Evolutionary conservation across 1,140 invertebrate genomes (phyloP).

Genomic region (Rhagoletis pomonella): DNA sequence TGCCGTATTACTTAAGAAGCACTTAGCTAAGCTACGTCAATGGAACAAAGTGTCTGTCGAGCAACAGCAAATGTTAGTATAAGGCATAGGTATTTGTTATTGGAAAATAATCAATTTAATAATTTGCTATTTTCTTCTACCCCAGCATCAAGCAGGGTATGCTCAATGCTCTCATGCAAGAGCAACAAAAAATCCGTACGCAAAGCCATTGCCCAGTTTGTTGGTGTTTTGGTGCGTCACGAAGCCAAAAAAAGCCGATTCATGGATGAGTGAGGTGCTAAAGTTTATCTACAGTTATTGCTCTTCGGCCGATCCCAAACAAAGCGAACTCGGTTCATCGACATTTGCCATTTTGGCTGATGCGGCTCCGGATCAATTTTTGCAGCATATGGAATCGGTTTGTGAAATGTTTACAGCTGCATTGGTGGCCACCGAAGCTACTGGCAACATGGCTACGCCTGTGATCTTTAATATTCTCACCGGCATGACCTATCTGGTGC

Average conservation of each 20-base stretch:
- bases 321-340: constrained; percentile 70
- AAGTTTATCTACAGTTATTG: constrained; percentile 77
- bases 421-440: constrained; percentile 62
- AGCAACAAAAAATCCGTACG: constrained; percentile 80
- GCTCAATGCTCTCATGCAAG: constrained; percentile 77
- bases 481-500: constrained; percentile 66
- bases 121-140: constrained; percentile 41
- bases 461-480: constrained; percentile 66
- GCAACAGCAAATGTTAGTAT: constrained; percentile 75
- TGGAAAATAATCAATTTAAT: not conserved
- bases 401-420: constrained; percentile 65
- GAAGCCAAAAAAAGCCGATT: constrained; percentile 77
- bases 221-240: constrained; percentile 83
- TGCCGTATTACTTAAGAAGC: constrained; percentile 79
- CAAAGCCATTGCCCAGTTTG: constrained; percentile 80
- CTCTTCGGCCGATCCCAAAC: constrained; percentile 63
- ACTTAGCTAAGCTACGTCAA: constrained; percentile 77
- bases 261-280: constrained; percentile 82
- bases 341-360: constrained; percentile 69
- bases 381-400: constrained; percentile 68
- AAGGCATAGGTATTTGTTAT: not conserved
- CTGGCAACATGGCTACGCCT: constrained; percentile 63
- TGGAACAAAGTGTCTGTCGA: constrained; percentile 78
- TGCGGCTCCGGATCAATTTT: constrained; percentile 71
- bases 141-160: constrained; percentile 78